Conservation (phyloP, 2,113 vertebrate species). For the Chaetops frenatus region DNA sequence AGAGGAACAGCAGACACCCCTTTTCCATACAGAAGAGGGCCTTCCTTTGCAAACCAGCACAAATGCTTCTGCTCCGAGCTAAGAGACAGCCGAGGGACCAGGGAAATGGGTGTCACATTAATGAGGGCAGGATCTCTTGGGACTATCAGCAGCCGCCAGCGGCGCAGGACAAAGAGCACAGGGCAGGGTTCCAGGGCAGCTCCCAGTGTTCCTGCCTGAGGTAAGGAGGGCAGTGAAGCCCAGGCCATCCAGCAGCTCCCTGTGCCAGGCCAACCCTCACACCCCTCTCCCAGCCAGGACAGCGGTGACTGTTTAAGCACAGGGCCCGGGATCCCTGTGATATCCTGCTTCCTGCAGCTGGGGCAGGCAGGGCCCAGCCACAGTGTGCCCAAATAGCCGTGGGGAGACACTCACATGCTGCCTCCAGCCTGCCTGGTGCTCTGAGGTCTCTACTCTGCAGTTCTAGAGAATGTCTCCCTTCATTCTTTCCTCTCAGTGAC, state of each 20-base stretch:
- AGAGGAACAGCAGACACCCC: not conserved
- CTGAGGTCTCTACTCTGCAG: not conserved
- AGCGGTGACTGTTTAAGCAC: not conserved
- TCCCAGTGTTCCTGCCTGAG: not conserved
- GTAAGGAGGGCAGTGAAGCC: not conserved
- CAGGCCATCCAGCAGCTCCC: rapidly evolving
- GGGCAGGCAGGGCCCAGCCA: not conserved
- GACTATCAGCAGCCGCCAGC: rapidly evolving
- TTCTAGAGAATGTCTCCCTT: not conserved
- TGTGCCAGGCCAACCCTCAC: not conserved
- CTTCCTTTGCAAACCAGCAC: not conserved
- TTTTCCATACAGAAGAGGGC: rapidly evolving
- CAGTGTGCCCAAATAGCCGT: rapidly evolving
- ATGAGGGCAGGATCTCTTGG: not conserved
- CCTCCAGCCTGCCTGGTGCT: not conserved
- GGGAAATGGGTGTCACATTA: not conserved
- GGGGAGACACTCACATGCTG: rapidly evolving
- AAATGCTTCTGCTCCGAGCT: not conserved
- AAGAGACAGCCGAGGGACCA: not conserved
- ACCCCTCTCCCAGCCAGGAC: not conserved
- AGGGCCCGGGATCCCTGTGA: not conserved
- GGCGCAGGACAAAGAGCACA: not conserved
- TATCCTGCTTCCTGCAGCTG: not conserved
- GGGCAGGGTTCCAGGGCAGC: not conserved
- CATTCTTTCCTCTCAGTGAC: not conserved